These are phyloP conservation scores for Stylophora pistillata DNA, from an alignment of 64 coral and sea anemone genomes.

Conservation along the genomic window DNA sequence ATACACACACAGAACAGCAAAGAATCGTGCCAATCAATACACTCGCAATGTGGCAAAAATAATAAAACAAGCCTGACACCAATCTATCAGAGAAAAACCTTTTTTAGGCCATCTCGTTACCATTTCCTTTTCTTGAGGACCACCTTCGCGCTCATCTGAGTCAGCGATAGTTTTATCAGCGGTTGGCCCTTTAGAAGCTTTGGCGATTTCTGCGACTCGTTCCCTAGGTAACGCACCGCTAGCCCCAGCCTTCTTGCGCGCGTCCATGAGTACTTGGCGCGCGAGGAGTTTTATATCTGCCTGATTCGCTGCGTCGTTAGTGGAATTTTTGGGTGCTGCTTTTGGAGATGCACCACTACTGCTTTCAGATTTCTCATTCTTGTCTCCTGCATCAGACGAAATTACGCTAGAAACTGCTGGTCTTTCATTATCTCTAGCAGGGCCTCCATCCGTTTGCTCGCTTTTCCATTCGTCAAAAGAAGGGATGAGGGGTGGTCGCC, in stretches of 20 bases:
- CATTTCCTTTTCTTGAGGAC: background rate
- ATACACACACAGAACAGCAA: background rate
- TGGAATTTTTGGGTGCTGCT: background rate
- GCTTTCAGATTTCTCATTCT: background rate
- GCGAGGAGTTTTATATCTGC: conserved; percentile 81
- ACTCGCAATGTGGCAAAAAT: no score
- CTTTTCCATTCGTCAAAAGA: conserved; percentile 52
- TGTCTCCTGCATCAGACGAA: background rate
- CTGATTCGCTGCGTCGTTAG: conserved; percentile 8
- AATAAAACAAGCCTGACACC: background rate
- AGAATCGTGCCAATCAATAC: no score
- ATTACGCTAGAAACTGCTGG: background rate
- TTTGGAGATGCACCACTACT: background rate
- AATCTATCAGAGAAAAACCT: background rate
- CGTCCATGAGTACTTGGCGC: conserved; percentile 85
- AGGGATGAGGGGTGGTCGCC: conserved; percentile 50
- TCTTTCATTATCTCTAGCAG: background rate
- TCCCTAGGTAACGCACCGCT: conserved; percentile 81
- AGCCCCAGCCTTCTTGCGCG: conserved; percentile 87
- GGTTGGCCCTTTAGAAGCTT: conserved; percentile 5
- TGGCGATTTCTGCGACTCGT: conserved; percentile 67
- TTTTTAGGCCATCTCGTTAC: background rate
- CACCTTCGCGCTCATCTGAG: background rate
- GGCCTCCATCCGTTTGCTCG: background rate
- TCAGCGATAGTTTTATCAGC: background rate